Percentiles rank a stretch among this genome's conserved stretches.
phyloP scores from a whole-genome alignment of 2,888 invertebrate genomes.

The Amblyjoppa fuscipennis region DNA sequence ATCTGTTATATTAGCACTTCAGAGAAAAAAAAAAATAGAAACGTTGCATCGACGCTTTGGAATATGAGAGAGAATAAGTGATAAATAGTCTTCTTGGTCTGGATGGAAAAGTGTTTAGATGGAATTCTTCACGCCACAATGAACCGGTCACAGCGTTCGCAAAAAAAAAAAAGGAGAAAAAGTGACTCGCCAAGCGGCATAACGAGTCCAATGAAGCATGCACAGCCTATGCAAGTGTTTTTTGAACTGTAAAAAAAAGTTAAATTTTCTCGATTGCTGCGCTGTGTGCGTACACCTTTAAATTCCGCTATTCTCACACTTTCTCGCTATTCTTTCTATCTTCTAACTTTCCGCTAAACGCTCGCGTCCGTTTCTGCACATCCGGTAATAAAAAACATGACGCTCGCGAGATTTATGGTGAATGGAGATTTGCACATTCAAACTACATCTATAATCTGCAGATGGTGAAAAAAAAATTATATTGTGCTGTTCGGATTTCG shows the following conservation, averaged over 20 bases:
- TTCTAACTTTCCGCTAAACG: not conserved
- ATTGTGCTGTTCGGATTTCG: no score
- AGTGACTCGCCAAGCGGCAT: not conserved
- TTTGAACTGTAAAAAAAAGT: not conserved
- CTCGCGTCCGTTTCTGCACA: not conserved
- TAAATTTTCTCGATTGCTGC: slow-evolving; percentile 29
- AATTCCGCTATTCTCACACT: slow-evolving; percentile 14
- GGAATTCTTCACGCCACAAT: slow-evolving; percentile 50
- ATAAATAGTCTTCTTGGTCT: slow-evolving; percentile 70
- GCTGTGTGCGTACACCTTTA: slow-evolving; percentile 14
- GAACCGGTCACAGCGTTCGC: slow-evolving; percentile 42
- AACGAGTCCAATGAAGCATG: slow-evolving; percentile 46
- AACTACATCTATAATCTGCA: not conserved
- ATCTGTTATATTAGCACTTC: slow-evolving; percentile 68
- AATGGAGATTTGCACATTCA: not conserved
- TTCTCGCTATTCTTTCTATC: slow-evolving; percentile 20
- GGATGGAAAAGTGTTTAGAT: slow-evolving; percentile 71
- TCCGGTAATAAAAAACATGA: not conserved
- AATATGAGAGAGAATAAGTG: slow-evolving; percentile 63
- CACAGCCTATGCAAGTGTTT: slow-evolving; percentile 26
- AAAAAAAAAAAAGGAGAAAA: slow-evolving; percentile 48
- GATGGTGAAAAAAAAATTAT: not conserved
- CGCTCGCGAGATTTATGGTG: not conserved
- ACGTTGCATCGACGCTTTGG: slow-evolving; percentile 53
- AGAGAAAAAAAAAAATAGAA: slow-evolving; percentile 6